Percentiles rank a stretch among this genome's conserved stretches.
Evolutionary conservation across 2,797 vertebrate genomes (phyloP).

Genomic region (Myioborus melanocephalus): DNA sequence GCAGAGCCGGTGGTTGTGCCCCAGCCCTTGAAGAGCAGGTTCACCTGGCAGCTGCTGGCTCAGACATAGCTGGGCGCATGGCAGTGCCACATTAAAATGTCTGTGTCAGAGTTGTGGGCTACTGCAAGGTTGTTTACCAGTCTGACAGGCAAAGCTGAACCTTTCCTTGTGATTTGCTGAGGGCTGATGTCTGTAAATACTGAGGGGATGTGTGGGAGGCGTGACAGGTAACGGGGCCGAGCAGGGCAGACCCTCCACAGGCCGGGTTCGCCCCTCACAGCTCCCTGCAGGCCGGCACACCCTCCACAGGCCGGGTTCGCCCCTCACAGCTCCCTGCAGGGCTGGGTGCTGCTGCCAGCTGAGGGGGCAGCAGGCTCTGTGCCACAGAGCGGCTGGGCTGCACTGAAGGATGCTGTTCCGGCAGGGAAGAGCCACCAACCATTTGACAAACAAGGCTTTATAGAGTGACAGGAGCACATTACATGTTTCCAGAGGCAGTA

Average conservation of each 20-base stretch:
- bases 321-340: background rate
- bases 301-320: background rate
- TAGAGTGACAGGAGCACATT: background rate
- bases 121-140: slow-evolving; percentile 34
- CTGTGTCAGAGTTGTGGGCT: slow-evolving; percentile 29
- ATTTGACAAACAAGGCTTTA: background rate
- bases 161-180: slow-evolving; percentile 28
- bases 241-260: background rate
- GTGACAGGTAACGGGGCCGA: background rate
- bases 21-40: background rate
- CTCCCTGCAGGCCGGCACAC: background rate
- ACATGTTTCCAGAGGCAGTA: background rate
- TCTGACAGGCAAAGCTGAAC: slow-evolving; percentile 38
- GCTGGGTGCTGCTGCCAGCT: background rate
- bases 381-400: background rate
- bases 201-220: background rate
- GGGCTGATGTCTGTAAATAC: slow-evolving; percentile 61
- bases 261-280: background rate
- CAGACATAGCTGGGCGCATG: background rate
- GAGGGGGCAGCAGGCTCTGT: fast-evolving
- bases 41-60: slow-evolving; percentile 4
- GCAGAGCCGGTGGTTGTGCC: background rate
- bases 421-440: background rate
- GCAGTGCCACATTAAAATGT: background rate
- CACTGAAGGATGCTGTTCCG: fast-evolving